These are phyloP conservation scores for Lagothrix lagotricha DNA, from an alignment of 2,797 vertebrate genomes.

Conservation along the genomic window DNA sequence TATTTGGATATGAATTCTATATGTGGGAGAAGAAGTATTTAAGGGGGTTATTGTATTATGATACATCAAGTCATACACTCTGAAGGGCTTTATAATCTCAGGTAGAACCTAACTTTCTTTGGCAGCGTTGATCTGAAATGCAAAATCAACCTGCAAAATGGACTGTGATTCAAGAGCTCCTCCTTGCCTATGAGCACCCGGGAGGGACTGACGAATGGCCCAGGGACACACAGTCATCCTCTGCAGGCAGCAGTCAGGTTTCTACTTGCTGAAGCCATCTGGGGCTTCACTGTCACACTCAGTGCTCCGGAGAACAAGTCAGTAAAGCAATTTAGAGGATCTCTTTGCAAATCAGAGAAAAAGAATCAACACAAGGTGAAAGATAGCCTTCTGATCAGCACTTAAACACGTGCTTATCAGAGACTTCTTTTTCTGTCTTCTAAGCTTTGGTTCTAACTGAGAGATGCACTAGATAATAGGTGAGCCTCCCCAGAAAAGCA, in stretches of 20 bases:
- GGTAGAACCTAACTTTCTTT: background rate
- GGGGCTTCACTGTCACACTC: constrained; percentile 66
- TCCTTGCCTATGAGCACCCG: constrained; percentile 76
- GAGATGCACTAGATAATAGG: background rate
- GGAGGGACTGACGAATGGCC: constrained; percentile 79
- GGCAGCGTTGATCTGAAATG: constrained; percentile 69
- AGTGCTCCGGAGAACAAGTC: constrained; percentile 60
- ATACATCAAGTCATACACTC: background rate
- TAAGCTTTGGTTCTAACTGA: background rate
- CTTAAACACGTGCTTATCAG: background rate
- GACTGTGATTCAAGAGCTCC: constrained; percentile 71
- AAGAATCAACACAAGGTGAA: background rate
- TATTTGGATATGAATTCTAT: constrained; percentile 8
- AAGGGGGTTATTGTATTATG: background rate
- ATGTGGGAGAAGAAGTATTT: background rate
- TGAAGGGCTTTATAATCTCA: background rate
- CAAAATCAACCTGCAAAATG: constrained; percentile 57
- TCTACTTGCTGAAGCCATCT: constrained; percentile 82
- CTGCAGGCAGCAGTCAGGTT: constrained; percentile 80
- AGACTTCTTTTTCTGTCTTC: constrained; percentile 6
- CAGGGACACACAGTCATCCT: constrained; percentile 76
- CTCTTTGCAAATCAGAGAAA: constrained; percentile 29
- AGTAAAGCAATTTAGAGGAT: background rate
- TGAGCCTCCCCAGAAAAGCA: background rate
- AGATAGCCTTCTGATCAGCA: background rate